These are phyloP conservation scores for Rhinolophus sinicus DNA, from an alignment of 2,113 vertebrate genomes.

Conservation along the genomic window DNA sequence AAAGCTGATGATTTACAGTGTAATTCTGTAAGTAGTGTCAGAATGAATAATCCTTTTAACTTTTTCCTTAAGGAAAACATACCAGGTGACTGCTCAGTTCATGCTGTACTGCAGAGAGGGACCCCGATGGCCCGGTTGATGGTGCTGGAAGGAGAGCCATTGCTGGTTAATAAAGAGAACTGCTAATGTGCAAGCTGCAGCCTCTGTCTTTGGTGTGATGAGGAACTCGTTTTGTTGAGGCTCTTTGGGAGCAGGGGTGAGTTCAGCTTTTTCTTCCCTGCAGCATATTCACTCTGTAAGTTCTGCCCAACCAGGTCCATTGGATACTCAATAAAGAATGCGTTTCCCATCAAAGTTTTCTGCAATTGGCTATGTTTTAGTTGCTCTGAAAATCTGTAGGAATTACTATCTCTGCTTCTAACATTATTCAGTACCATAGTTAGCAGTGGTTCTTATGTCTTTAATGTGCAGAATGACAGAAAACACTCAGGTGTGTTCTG, in stretches of 20 bases:
- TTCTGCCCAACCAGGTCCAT: background rate
- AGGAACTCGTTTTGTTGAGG: accelerated
- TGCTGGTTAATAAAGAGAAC: constrained; percentile 79
- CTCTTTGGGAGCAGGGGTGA: background rate
- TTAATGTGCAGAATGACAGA: background rate
- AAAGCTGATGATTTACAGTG: constrained; percentile 53
- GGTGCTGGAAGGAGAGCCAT: constrained; percentile 78
- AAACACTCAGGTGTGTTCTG: background rate
- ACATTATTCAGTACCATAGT: background rate
- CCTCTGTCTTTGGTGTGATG: background rate
- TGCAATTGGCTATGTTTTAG: background rate
- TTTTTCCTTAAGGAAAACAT: constrained; percentile 64
- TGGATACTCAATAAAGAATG: background rate
- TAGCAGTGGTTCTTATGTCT: background rate
- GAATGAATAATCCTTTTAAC: constrained; percentile 32
- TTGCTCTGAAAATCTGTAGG: background rate
- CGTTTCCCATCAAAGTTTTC: background rate
- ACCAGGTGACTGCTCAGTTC: constrained; percentile 84
- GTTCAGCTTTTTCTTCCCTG: background rate
- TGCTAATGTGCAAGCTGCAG: background rate
- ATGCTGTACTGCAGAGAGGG: constrained; percentile 78
- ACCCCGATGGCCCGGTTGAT: background rate
- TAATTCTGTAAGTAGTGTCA: constrained; percentile 32
- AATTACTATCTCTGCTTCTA: background rate
- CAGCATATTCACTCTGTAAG: background rate